Base-by-base conservation (phyloP, 2,113 vertebrate species). In the Mesitornis unicolor region DNA sequence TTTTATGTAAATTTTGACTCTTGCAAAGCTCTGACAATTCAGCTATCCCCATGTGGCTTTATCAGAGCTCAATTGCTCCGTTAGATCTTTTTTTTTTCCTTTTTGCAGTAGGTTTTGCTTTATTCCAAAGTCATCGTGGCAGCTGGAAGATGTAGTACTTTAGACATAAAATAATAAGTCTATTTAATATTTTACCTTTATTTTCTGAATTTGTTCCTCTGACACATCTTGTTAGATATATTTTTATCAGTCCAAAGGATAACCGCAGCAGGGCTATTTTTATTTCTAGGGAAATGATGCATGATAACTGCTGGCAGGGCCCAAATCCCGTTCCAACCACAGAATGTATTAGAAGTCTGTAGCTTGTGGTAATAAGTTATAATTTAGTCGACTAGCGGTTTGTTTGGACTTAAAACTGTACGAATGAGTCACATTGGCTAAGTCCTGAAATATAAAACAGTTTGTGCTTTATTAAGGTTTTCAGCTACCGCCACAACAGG, bases 211-310 rank as follows among this genome's bases (percentile, higher is more conserved):
- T 96, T 85, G 59, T 95, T 96, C 63, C 45, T 95, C 71, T 91
- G 92, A 87, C 70, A 88, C 85, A 96, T 93, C 90, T 87, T 91
- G 92, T 94, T 94, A 88, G 94, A 87, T 96, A 61, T 96, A 89
- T 97, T 98, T 97, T 97, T 97, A 96, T 97, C 97, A 94, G 77
- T 92, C 82, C 76, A 86, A 93, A 91, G 81, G 64, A 85, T 96
- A 98, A 96, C 95, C 97, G 97, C 92, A 95, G 92, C 90, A 97
- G 87, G 93, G 76, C 93, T 97, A 89, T 97, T 97, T 97, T 97
- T 96, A 97, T 95, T 97, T 91, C 89, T 95, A 87, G 73, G 84
- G 73, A 97, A 98, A 97, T 97, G 89, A 95, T 95, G 80, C 82
- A 87, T 89, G 93, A 78, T 95, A 95, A 95, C 84, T 89, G 90